Conservation (phyloP, 1,140 invertebrate genomes). For the Nomia melanderi region DNA sequence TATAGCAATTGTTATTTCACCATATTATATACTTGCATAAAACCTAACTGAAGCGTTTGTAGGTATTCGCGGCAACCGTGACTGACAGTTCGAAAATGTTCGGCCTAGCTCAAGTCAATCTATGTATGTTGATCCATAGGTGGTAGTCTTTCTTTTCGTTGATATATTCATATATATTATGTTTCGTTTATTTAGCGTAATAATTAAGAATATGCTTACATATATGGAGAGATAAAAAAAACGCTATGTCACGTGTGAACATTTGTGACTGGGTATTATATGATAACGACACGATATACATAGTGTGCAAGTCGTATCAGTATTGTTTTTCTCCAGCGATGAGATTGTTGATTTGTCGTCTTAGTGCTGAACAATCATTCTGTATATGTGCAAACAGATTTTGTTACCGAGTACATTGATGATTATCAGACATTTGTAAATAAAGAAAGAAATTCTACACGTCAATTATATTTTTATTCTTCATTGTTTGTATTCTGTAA, state of each 20-base stretch:
- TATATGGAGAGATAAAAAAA: constrained; percentile 18
- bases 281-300: constrained; percentile 52
- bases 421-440: constrained; percentile 75
- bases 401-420: constrained; percentile 74
- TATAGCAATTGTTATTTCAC: constrained; percentile 36
- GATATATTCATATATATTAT: constrained; percentile 16
- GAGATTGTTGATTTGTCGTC: constrained; percentile 69
- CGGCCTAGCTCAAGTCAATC: constrained; percentile 60
- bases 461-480: constrained; percentile 18
- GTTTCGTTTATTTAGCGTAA: constrained; percentile 28
- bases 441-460: constrained; percentile 66
- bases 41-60: not conserved
- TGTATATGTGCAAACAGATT: constrained; percentile 74
- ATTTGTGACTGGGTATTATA: constrained; percentile 63
- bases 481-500: too few species aligned
- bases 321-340: constrained; percentile 64
- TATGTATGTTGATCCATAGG: constrained; percentile 15
- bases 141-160: constrained; percentile 42
- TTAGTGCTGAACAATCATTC: constrained; percentile 69
- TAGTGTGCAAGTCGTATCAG: constrained; percentile 47
- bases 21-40: constrained; percentile 20
- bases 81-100: constrained; percentile 60
- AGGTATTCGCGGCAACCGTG: constrained; percentile 33
- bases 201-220: constrained; percentile 45
- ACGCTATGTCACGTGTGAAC: constrained; percentile 55